Conservation (phyloP, 2,113 vertebrate genomes). For the Microcebus murinus region DNA sequence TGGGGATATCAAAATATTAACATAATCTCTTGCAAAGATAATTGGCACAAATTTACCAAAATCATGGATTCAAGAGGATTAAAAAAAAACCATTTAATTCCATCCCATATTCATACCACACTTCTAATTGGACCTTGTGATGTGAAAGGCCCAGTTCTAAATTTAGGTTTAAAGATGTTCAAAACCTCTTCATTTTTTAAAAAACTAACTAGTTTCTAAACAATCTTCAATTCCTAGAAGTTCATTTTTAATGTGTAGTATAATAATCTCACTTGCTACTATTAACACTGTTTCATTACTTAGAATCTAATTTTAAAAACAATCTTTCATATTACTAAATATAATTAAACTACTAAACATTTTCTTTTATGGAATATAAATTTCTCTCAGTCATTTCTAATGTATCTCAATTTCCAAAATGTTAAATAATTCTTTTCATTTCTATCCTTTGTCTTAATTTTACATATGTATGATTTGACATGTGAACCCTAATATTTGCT, state of each 20-base stretch:
- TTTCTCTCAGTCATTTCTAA: neutral
- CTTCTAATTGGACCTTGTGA: neutral
- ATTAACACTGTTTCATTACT: neutral
- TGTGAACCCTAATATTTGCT: neutral
- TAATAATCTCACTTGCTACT: neutral
- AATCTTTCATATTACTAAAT: neutral
- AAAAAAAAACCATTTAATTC: neutral
- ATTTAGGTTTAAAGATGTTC: constrained; percentile 1
- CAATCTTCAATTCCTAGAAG: neutral
- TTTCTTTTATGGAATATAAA: neutral
- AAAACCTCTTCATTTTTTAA: neutral
- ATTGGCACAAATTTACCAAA: constrained; percentile 34
- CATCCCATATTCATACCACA: neutral
- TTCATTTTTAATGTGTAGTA: neutral
- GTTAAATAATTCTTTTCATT: neutral
- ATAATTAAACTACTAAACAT: constrained; percentile 5
- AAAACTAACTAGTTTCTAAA: neutral
- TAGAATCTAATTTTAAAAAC: constrained; percentile 8
- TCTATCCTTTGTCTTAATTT: neutral
- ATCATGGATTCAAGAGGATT: neutral
- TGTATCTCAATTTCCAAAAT: neutral
- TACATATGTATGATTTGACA: neutral
- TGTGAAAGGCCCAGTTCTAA: neutral
- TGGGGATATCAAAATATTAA: constrained; percentile 50
- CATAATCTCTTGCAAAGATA: neutral